Evolutionary conservation across 2,797 vertebrate species (phyloP).

Genomic region (Eulemur coronatus): DNA sequence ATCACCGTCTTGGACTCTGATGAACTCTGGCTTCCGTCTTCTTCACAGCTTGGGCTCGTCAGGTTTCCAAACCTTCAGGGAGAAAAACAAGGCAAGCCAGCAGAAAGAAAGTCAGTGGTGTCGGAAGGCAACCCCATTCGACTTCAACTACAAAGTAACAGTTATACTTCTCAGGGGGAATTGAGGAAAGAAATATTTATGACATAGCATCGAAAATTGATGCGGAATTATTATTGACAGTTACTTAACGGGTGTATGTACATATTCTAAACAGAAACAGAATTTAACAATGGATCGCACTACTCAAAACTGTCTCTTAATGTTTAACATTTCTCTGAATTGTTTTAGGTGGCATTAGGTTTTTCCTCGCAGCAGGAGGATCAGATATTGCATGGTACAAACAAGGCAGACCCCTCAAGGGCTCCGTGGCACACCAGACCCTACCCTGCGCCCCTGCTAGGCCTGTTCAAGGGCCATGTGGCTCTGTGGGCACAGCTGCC

Average conservation of each 20-base stretch:
- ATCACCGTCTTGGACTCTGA: conserved; percentile 77
- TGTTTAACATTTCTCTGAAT: not conserved
- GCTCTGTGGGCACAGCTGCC: not conserved
- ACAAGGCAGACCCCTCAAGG: not conserved
- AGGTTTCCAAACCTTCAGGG: conserved; percentile 82
- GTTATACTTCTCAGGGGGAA: not conserved
- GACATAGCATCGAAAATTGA: not conserved
- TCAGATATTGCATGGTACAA: no score
- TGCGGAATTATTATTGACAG: not conserved
- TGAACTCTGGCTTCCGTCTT: conserved; percentile 71
- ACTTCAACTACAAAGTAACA: not conserved
- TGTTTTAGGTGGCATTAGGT: not conserved
- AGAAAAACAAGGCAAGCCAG: conserved; percentile 39
- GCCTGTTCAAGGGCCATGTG: accelerated
- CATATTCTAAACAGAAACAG: not conserved
- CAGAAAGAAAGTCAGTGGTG: not conserved
- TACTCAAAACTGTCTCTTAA: not conserved
- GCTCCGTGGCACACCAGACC: not conserved
- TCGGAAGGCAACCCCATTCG: not conserved
- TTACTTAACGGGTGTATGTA: not conserved
- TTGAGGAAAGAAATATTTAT: not conserved
- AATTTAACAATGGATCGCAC: not conserved
- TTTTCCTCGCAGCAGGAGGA: not conserved
- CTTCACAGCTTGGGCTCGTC: conserved; percentile 79
- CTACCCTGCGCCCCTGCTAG: accelerated